phyloP scores from a whole-genome alignment of 2,113 vertebrate genomes.

The Pantherophis guttatus region DNA sequence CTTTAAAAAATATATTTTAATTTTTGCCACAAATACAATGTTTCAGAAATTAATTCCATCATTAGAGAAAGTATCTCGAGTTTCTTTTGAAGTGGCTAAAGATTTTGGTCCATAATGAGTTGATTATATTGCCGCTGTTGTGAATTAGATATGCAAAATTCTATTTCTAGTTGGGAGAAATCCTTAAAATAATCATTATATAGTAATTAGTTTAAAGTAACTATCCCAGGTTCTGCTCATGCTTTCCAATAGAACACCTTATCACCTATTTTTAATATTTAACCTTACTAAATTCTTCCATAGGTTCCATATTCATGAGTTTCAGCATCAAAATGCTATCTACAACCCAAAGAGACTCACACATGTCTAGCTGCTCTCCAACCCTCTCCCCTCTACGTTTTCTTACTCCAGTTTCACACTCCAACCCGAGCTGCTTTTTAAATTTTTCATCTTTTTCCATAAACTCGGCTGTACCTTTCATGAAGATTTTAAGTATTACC shows the following conservation, averaged over 20 bases:
- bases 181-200: neutral
- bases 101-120: neutral
- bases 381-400: neutral
- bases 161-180: neutral
- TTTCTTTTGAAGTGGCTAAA: neutral
- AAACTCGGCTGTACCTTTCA: neutral
- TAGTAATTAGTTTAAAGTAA: neutral
- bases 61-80: neutral
- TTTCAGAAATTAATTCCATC: neutral
- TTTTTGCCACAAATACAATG: neutral
- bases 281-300: neutral
- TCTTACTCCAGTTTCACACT: neutral
- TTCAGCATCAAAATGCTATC: neutral
- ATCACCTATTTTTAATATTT: neutral
- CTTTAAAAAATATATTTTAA: neutral
- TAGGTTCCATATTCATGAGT: neutral
- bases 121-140: neutral
- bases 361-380: neutral
- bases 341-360: neutral
- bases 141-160: neutral
- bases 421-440: neutral
- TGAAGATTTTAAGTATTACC: accelerated
- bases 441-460: neutral
- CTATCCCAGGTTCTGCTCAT: neutral
- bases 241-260: neutral